Conservation (phyloP, 2,888 invertebrate genomes). For the Lasioglossum zephyrum region DNA sequence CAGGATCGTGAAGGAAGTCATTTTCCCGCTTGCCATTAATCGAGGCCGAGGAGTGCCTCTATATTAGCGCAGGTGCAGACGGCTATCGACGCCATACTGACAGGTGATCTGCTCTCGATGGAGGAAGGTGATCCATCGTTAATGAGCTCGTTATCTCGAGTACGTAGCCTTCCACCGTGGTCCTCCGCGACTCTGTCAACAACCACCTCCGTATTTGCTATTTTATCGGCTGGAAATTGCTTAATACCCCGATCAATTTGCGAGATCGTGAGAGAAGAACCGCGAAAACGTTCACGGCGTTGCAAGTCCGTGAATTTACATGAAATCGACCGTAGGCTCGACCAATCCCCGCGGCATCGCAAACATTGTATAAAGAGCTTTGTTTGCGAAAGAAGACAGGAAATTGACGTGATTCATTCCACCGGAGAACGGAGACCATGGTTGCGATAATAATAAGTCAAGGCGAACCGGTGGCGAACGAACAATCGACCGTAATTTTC, state of each 20-base stretch:
- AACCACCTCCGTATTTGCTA: conserved; percentile 15
- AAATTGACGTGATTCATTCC: background rate
- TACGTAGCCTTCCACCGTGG: conserved; percentile 58
- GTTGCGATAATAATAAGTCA: background rate
- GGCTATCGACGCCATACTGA: conserved; percentile 66
- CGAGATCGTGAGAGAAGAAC: background rate
- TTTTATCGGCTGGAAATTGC: conserved; percentile 25
- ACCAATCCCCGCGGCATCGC: background rate
- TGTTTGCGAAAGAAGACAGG: background rate
- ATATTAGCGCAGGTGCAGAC: conserved; percentile 65
- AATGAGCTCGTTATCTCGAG: conserved; percentile 67
- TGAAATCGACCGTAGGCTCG: conserved; percentile 14
- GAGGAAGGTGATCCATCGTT: conserved; percentile 62
- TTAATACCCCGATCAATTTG: conserved; percentile 33
- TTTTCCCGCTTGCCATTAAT: conserved; percentile 54
- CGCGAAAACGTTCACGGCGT: conserved; percentile 14
- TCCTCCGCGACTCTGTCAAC: conserved; percentile 41
- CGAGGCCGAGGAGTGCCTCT: conserved; percentile 37
- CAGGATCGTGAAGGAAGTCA: conserved; percentile 46
- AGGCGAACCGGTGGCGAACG: background rate
- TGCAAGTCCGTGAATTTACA: conserved; percentile 20
- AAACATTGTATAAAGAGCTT: background rate
- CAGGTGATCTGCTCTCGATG: conserved; percentile 68
- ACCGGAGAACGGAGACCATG: background rate
- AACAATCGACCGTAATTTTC: conserved; percentile 4